phyloP scores from a whole-genome alignment of 2,113 vertebrate species.

The Clarias magur region DNA sequence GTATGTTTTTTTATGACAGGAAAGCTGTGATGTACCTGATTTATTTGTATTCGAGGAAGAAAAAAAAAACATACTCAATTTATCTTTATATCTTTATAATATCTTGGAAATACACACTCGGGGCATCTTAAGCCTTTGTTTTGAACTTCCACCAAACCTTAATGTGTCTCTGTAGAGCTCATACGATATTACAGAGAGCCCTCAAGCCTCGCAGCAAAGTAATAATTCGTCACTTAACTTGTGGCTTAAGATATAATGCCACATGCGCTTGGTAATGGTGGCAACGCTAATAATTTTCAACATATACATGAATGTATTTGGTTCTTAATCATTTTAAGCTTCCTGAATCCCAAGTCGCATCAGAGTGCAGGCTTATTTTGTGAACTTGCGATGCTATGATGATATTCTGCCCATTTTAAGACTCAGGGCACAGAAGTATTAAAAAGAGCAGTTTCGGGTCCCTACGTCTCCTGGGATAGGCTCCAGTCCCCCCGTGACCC shows the following conservation, averaged over 20 bases:
- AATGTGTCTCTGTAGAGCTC: not conserved
- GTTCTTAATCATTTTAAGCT: not conserved
- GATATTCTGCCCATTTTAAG: not conserved
- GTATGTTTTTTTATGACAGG: not conserved
- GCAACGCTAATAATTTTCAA: not conserved
- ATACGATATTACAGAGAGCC: not conserved
- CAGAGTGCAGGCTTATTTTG: not conserved
- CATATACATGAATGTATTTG: not conserved
- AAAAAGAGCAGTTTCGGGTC: not conserved
- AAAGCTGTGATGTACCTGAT: not conserved
- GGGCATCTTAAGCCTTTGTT: conserved; percentile 2
- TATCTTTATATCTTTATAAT: not conserved
- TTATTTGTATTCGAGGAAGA: not conserved
- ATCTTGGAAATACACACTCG: not conserved
- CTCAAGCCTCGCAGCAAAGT: not conserved
- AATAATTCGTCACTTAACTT: conserved; percentile 1
- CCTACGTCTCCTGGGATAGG: too few species aligned
- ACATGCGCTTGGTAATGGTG: not conserved
- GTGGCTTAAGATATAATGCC: not conserved
- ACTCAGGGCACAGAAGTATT: not conserved
- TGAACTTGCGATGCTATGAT: not conserved
- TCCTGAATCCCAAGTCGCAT: not conserved
- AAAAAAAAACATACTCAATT: not conserved
- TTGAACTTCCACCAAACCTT: not conserved
- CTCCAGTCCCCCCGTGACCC: too few species aligned